These are phyloP conservation scores for Chionoecetes opilio DNA, from an alignment of 1,140 invertebrate genomes.

Conservation along the genomic window DNA sequence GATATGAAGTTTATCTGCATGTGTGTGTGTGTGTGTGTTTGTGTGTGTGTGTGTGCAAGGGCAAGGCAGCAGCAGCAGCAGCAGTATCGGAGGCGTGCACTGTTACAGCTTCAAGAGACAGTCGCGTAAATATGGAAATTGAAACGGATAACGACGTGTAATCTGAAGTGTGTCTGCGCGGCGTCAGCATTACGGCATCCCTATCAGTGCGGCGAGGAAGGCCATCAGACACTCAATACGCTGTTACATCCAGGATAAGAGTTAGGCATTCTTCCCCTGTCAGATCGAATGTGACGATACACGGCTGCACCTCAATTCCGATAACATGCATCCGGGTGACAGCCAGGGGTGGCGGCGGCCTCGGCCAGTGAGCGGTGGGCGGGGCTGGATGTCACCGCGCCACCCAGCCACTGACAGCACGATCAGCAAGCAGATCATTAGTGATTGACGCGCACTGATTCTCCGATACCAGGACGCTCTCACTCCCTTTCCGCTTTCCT, in stretches of 20 bases:
- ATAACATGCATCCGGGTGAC: background rate
- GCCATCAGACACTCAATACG: background rate
- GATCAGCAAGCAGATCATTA: no score
- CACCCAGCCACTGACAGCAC: no score
- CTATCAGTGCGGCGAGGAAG: background rate
- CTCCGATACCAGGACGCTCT: no score
- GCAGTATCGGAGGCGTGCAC: background rate
- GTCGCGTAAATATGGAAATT: conserved; percentile 6
- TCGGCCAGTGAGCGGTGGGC: no score
- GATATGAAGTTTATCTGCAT: no score
- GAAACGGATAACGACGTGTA: background rate
- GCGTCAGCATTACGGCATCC: background rate
- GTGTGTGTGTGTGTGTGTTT: no score
- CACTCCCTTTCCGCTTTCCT: no score
- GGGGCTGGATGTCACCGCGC: no score
- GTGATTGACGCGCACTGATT: no score
- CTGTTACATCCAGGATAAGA: background rate
- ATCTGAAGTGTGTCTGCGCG: background rate
- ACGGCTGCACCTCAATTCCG: background rate
- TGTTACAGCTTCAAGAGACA: background rate
- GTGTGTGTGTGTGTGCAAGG: no score
- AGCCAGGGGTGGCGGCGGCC: background rate
- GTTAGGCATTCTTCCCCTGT: conserved; percentile 18
- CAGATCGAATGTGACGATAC: conserved; percentile 12
- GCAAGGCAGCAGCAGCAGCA: background rate